Evolutionary conservation across 1,140 invertebrate genomes (phyloP).

Genomic region (Glossosoma conforme): DNA sequence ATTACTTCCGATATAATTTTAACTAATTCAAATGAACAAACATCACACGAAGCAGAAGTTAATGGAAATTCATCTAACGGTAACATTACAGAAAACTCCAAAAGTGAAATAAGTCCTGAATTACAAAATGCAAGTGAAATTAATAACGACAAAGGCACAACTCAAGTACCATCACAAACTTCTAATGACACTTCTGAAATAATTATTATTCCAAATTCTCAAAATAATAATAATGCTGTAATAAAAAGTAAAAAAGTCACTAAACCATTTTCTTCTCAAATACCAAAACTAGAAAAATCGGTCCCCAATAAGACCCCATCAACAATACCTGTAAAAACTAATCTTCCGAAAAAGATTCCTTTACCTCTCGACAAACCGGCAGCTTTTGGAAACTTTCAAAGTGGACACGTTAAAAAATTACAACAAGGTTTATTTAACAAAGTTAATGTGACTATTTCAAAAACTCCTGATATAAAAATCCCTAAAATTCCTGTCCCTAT

Average conservation of each 20-base stretch:
- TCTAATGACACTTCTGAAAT: no score
- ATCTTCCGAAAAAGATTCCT: conserved; percentile 39
- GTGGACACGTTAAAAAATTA: conserved; percentile 51
- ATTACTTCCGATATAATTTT: no score
- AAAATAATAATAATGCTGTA: no score
- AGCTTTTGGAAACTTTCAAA: conserved; percentile 45
- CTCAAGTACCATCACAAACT: no score
- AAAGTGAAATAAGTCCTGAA: no score
- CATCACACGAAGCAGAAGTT: no score
- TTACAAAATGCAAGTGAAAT: no score
- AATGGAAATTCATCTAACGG: no score
- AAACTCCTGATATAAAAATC: conserved; percentile 30
- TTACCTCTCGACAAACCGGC: conserved; percentile 41
- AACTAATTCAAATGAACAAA: no score
- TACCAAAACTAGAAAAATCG: conserved; percentile 29
- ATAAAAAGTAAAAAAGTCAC: conserved; percentile 25
- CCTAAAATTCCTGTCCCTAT: conserved; percentile 32
- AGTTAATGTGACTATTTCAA: conserved; percentile 33
- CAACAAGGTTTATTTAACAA: conserved; percentile 51
- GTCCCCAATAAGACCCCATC: conserved; percentile 12
- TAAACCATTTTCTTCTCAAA: conserved; percentile 38
- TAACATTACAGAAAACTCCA: no score
- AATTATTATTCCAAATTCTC: no score
- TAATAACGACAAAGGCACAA: no score
- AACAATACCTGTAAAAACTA: conserved; percentile 41